These are phyloP conservation scores for Hyles vespertilio DNA, from an alignment of 1,140 invertebrate genomes.

Conservation along the genomic window DNA sequence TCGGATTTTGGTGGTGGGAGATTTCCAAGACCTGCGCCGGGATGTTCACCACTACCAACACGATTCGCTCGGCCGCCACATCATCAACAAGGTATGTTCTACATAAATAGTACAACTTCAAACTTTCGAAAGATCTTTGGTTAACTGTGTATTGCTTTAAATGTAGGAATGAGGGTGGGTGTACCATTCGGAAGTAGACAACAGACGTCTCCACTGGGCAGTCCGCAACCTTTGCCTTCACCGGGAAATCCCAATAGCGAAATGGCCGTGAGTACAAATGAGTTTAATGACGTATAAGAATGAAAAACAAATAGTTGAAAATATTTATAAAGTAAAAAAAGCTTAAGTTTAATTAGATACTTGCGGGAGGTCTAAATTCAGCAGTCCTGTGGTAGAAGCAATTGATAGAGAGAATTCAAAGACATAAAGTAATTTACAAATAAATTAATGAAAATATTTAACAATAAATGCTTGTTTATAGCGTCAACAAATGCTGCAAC, in stretches of 20 bases:
- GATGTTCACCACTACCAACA: constrained; percentile 69
- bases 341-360: too few species aligned
- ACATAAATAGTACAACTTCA: too few species aligned
- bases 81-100: constrained; percentile 66
- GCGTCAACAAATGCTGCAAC: constrained; percentile 69
- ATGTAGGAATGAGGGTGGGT: constrained; percentile 67
- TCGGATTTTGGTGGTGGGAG: constrained; percentile 56
- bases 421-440: too few species aligned
- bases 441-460: too few species aligned
- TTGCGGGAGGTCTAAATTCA: too few species aligned
- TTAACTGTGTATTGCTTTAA: constrained; percentile 6
- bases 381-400: too few species aligned
- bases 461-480: constrained; percentile 13
- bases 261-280: constrained; percentile 55
- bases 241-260: constrained; percentile 65
- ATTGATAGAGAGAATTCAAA: too few species aligned
- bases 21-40: constrained; percentile 66
- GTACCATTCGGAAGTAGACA: constrained; percentile 60
- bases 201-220: constrained; percentile 72
- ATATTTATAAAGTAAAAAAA: too few species aligned
- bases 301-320: too few species aligned
- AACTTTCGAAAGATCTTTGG: background rate
- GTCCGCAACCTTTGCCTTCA: constrained; percentile 71
- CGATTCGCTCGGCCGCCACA: constrained; percentile 71
- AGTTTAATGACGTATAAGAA: background rate